Percentiles rank a stretch among this genome's conserved stretches.
Conservation (phyloP, 2,113 vertebrate genomes). For the Murina feae region DNA sequence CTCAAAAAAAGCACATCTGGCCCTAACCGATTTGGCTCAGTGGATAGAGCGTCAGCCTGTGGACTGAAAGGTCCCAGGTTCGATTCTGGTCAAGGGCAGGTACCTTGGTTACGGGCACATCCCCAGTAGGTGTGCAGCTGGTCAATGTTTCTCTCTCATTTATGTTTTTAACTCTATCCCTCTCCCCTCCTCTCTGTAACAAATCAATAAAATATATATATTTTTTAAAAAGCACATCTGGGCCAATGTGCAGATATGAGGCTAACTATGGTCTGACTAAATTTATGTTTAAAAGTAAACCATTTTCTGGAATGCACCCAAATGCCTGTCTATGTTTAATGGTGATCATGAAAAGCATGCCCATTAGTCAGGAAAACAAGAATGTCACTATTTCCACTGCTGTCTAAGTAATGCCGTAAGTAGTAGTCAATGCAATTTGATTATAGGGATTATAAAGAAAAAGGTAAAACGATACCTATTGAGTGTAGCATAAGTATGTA, state of each 20-base stretch:
- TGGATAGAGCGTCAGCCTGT: no score
- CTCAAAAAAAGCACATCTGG: neutral
- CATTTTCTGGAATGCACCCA: neutral
- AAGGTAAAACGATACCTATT: neutral
- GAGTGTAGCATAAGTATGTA: neutral
- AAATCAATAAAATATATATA: no score
- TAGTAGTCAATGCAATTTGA: neutral
- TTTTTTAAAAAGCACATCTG: neutral
- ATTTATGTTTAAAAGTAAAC: neutral
- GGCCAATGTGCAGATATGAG: neutral
- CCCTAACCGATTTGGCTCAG: no score
- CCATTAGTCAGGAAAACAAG: neutral
- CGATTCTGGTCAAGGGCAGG: no score
- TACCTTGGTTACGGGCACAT: no score
- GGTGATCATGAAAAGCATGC: neutral
- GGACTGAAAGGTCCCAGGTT: no score
- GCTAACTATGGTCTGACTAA: neutral
- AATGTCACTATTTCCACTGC: neutral
- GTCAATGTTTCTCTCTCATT: no score
- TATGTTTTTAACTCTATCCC: no score
- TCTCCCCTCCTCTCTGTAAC: no score
- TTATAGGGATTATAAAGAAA: neutral
- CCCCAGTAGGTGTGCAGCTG: no score
- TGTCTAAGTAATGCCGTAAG: neutral
- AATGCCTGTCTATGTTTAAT: neutral